These are phyloP conservation scores for Antidorcas marsupialis DNA, from an alignment of 2,113 vertebrate species.

Conservation along the genomic window DNA sequence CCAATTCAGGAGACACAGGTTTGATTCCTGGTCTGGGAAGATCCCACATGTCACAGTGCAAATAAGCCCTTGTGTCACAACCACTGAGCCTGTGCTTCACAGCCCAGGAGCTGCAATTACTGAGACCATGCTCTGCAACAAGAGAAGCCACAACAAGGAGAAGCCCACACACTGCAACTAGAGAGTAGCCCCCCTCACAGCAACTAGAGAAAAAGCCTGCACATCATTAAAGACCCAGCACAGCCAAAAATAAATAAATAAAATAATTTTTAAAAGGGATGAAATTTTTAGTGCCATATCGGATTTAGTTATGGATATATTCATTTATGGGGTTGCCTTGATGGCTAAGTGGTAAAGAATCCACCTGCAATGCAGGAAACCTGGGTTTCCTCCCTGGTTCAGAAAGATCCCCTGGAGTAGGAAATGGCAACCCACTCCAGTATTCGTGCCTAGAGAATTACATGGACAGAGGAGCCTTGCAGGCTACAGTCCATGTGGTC, in stretches of 20 bases:
- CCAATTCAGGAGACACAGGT: background rate
- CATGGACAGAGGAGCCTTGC: background rate
- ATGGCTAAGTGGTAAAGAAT: background rate
- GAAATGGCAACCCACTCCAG: background rate
- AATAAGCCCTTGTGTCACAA: background rate
- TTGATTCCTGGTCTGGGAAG: background rate
- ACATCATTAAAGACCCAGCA: background rate
- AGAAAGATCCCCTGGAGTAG: background rate
- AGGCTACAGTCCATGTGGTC: background rate
- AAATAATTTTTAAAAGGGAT: background rate
- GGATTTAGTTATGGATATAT: background rate
- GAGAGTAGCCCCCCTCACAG: background rate
- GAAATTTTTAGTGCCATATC: background rate
- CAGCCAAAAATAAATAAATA: background rate
- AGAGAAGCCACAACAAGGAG: background rate
- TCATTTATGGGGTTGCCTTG: background rate
- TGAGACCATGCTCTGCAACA: background rate
- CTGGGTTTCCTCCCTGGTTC: background rate
- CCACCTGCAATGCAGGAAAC: background rate
- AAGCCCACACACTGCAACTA: background rate
- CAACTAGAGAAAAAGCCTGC: background rate
- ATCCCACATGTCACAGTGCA: background rate
- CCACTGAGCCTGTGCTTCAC: background rate
- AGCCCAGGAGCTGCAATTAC: background rate
- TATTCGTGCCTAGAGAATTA: background rate